A percentile compares a stretch with the other conserved stretches of the same genome.
phyloP scores from a whole-genome alignment of 2,888 invertebrate species.

The Calephelis perditalis region DNA sequence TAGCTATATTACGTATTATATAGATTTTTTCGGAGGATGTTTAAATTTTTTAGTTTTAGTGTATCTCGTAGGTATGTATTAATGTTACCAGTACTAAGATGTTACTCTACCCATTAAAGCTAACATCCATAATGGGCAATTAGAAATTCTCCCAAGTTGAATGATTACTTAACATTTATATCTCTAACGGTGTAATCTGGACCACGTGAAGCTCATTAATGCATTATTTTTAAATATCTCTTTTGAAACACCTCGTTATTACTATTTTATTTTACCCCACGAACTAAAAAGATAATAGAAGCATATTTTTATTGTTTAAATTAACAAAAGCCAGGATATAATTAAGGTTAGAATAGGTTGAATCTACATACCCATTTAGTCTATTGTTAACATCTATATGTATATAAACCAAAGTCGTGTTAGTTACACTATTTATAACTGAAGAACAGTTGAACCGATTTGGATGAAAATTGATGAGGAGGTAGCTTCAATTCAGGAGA shows the following conservation, averaged over 20 bases:
- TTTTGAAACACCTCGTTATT: conserved; percentile 6
- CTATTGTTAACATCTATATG: too few species aligned
- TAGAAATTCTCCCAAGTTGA: conserved; percentile 9
- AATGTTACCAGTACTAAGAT: neutral
- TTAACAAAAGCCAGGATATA: conserved; percentile 1
- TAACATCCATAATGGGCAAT: conserved; percentile 7
- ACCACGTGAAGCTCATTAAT: conserved; percentile 8
- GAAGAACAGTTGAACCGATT: too few species aligned
- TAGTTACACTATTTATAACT: too few species aligned
- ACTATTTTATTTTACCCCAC: conserved; percentile 21
- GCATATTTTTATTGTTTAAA: neutral
- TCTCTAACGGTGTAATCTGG: conserved; percentile 9
- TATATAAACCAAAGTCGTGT: too few species aligned
- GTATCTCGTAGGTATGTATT: too few species aligned
- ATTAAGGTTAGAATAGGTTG: neutral
- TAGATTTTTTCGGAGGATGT: too few species aligned
- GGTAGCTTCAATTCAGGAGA: too few species aligned
- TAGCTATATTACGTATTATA: too few species aligned
- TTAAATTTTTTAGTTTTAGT: too few species aligned
- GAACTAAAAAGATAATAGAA: conserved; percentile 9
- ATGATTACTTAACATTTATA: conserved; percentile 11
- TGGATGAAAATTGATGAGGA: too few species aligned
- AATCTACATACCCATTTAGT: too few species aligned
- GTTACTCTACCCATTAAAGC: neutral
- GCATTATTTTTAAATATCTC: conserved; percentile 8